phyloP scores from a whole-genome alignment of 2,797 vertebrate species.

The Luscinia luscinia region DNA sequence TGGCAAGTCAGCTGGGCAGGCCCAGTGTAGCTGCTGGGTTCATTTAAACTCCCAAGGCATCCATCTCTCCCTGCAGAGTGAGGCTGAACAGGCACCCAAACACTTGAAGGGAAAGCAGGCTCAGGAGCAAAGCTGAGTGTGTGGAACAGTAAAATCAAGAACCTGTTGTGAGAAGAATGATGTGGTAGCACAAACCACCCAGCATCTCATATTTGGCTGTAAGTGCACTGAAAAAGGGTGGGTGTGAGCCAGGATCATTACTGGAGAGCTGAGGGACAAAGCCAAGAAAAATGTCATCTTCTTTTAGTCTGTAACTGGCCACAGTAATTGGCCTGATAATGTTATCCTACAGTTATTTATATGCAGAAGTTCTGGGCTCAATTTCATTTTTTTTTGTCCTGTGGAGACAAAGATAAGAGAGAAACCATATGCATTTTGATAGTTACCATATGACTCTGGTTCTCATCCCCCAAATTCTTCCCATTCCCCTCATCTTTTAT shows the following conservation, averaged over 20 bases:
- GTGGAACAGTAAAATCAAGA: neutral
- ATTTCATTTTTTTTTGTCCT: constrained; percentile 14
- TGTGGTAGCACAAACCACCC: neutral
- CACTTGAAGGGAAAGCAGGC: neutral
- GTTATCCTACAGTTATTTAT: neutral
- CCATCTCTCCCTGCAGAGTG: neutral
- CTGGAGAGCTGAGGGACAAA: neutral
- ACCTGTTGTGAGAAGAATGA: neutral
- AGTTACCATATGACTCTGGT: constrained; percentile 29
- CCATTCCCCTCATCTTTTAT: constrained; percentile 29
- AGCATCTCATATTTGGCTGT: fast-evolving
- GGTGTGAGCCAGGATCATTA: neutral
- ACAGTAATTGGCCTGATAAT: constrained; percentile 8
- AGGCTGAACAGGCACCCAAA: neutral
- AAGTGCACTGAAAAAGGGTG: neutral
- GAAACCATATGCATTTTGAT: constrained; percentile 42
- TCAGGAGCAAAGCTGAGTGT: neutral
- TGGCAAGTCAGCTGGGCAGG: neutral
- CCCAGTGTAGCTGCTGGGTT: neutral
- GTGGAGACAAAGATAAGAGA: constrained; percentile 6
- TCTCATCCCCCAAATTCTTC: constrained; percentile 35
- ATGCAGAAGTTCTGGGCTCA: neutral
- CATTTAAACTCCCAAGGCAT: neutral
- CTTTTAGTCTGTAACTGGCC: neutral
- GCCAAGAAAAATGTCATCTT: neutral